Evolutionary conservation across 2,797 vertebrate genomes (phyloP).

Genomic region (Alauda arvensis): DNA sequence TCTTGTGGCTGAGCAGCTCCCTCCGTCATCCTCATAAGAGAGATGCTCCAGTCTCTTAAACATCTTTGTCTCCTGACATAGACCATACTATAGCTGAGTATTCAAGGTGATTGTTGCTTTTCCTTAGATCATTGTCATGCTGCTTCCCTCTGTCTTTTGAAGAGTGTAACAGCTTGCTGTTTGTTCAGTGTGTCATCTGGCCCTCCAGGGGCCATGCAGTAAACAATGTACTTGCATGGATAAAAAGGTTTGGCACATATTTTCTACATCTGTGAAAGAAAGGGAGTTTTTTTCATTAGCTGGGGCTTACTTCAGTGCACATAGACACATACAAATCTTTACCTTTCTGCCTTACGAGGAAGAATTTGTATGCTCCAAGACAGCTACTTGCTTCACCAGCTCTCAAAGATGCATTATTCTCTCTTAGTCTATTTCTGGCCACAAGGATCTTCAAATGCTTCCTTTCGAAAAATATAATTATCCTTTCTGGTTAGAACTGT

Average conservation of each 20-base stretch:
- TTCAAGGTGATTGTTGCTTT: neutral
- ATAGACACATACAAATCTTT: neutral
- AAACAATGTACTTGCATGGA: neutral
- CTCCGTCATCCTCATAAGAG: neutral
- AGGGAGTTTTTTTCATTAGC: neutral
- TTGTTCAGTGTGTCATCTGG: neutral
- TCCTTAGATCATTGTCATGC: neutral
- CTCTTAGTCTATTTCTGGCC: neutral
- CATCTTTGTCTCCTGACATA: neutral
- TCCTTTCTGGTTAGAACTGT: neutral
- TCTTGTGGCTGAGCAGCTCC: neutral
- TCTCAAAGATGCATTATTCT: neutral
- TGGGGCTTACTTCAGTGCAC: neutral
- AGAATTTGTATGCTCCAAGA: neutral
- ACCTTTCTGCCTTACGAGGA: neutral
- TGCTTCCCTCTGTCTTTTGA: neutral
- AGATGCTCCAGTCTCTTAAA: neutral
- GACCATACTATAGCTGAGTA: fast-evolving
- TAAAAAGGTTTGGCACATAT: neutral
- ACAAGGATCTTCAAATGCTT: neutral
- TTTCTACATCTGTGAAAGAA: neutral
- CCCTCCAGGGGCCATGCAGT: neutral
- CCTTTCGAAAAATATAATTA: neutral
- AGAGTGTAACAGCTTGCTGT: neutral
- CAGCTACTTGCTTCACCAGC: neutral